Base-by-base conservation (phyloP, 2,797 vertebrate species). In the Vireo griseus region DNA sequence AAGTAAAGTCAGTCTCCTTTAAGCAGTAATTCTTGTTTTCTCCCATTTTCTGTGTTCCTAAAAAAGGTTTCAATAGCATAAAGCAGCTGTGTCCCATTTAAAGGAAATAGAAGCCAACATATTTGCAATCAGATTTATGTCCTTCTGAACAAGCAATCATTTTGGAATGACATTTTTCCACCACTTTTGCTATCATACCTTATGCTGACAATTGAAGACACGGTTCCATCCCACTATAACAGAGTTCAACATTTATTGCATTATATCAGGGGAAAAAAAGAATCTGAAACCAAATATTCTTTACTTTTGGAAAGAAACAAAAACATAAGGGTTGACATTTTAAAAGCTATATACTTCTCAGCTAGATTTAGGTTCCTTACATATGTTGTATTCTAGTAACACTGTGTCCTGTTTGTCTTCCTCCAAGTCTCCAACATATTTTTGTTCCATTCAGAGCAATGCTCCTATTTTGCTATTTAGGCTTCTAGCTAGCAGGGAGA, bases 261-360 rank as follows among this genome's bases (percentile, higher is more conserved):
- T 37, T 59, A 17, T 48, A 26, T 7, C 3, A 7, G 25, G 4
- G 3, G 25, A 63, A 18, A 26, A 85, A 69, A 4, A 31, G 0
- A 77, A 47, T 39, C 17, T 39, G 5, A 85, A 83, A 72, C 45
- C 28, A 78, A 67, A 63, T 59, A 44, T 35, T 42, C 2, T 78
- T 79, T 83, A 50, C 4, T 75, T 67, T 33, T 69, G 31, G 28
- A 82, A 82, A 59, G 5, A 52, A 19, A 48, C 1, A 20, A 72
- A 77, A 57, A 15, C 31, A 20, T 19, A 25, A 61, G 11, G 13
- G 28, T 21, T 28, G 16, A 3, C 5, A 73, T 40, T 86, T 68
- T 28, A 62, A 76, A 86, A 68, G 25, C 3, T 31, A 21, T 77
- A 11, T 52, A 24, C 10, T 73, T 42, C 39, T 18, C 31, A 55